Conservation (phyloP, 2,888 invertebrate species). For the Chalcosyrphus nemorum region DNA sequence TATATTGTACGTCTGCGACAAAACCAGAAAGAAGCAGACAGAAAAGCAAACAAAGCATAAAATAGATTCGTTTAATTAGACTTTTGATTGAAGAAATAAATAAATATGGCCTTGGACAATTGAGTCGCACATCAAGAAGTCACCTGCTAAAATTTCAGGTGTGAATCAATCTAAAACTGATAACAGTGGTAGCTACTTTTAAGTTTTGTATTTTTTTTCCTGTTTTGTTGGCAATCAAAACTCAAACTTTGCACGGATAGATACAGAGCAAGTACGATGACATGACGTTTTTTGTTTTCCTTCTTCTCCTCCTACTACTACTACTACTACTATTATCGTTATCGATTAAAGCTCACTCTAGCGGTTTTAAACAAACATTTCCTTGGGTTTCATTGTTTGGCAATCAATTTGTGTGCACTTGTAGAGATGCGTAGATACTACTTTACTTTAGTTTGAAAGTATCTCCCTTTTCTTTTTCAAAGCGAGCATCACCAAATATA, state of each 20-base stretch:
- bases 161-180: constrained; percentile 9
- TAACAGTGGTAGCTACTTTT: background rate
- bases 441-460: constrained; percentile 2
- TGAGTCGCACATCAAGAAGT: background rate
- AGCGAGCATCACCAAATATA: constrained; percentile 4
- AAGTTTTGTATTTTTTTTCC: background rate
- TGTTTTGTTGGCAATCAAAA: background rate
- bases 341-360: constrained; percentile 11
- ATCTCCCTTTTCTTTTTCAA: constrained; percentile 20
- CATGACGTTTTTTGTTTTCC: background rate
- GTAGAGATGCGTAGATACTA: background rate
- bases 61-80: constrained; percentile 26
- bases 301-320: no score
- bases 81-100: constrained; percentile 6
- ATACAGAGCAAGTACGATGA: background rate
- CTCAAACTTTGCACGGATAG: background rate
- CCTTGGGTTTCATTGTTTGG: constrained; percentile 24
- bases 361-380: background rate
- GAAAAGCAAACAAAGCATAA: constrained; percentile 31
- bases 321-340: background rate
- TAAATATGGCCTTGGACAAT: constrained; percentile 20
- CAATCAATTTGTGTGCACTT: constrained; percentile 34
- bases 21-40: background rate
- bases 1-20: background rate
- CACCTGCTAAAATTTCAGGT: constrained; percentile 1